Base-by-base conservation (phyloP, 2,797 vertebrate genomes). In the Nannoperca obscura region DNA sequence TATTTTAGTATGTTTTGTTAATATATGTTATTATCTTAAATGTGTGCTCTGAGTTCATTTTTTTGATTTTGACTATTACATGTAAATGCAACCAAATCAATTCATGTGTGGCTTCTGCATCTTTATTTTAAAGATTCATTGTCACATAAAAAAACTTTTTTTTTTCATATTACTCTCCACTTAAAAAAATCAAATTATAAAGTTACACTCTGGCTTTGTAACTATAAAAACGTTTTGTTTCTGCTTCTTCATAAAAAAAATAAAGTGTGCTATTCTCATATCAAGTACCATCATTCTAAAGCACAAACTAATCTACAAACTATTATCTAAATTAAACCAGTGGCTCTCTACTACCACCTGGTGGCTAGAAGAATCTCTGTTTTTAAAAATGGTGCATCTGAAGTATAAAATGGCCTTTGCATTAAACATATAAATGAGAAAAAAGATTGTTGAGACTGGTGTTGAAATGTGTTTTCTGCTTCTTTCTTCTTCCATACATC, bases 301-400 rank as follows among this genome's bases (percentile, higher is more conserved):
- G 12, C 44, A 47, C 17, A n/a, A 46, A 46, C 7, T 24, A 63
- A 52, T 63, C 1, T 13, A 36, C 5, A 42, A 15, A 50, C 0
- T 1, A 20, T 40, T 42, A 15, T 67, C 5, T 44, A 58, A 42
- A 12, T 17, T 0, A 38, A 47, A 78, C 27, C 8, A 54, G 0
- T 80, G 2, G 47, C 58, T 17, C 57, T 76, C 53, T 91, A 52
- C 86, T 92, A 88, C 90, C 93, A 86, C 75, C 92, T 93, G 60
- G 85, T 93, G 93, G 82, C 40, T 8, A 4, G 0, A 34, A 36
- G 0, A 52, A 58, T 34, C 10, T 3, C 3, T 47, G 3, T 13
- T 11, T 36, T 57, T 1, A 24, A 30, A 36, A 53, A 6, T 5
- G 4, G 3, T 9, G 4, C 5, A 27, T 49, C 24, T 3, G 15